Percentiles rank a stretch among this genome's conserved stretches.
Conservation (phyloP, 2,797 vertebrate species). For the Macrochelys suwanniensis region DNA sequence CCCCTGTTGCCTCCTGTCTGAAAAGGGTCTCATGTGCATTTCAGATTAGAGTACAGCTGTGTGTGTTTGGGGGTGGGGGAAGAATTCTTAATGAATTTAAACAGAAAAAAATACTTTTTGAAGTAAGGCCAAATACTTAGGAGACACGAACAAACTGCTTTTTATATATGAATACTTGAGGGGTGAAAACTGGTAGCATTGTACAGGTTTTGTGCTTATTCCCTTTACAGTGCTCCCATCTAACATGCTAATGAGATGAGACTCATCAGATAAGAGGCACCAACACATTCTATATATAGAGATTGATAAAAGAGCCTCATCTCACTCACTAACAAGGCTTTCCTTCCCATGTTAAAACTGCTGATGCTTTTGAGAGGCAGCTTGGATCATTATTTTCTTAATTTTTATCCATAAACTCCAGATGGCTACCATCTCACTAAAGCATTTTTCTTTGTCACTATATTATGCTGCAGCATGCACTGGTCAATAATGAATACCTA, state of each 20-base stretch:
- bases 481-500: constrained; percentile 59
- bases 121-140: not conserved
- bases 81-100: not conserved
- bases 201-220: not conserved
- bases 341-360: constrained; percentile 41
- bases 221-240: not conserved
- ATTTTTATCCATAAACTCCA: constrained; percentile 44
- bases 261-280: not conserved
- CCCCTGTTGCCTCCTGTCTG: not conserved
- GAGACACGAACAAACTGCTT: not conserved
- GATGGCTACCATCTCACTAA: constrained; percentile 59
- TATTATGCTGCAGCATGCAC: constrained; percentile 40
- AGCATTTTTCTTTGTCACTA: constrained; percentile 61
- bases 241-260: constrained; percentile 26
- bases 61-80: not conserved
- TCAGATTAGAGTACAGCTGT: not conserved
- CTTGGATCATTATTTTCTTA: constrained; percentile 63
- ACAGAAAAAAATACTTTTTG: rapidly evolving
- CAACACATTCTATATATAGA: not conserved
- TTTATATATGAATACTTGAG: not conserved
- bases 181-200: not conserved
- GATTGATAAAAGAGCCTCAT: constrained; percentile 30
- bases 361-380: constrained; percentile 39
- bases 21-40: not conserved
- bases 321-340: constrained; percentile 40